phyloP scores from a whole-genome alignment of 2,888 invertebrate species.

The Harpagoxenus sublaevis region DNA sequence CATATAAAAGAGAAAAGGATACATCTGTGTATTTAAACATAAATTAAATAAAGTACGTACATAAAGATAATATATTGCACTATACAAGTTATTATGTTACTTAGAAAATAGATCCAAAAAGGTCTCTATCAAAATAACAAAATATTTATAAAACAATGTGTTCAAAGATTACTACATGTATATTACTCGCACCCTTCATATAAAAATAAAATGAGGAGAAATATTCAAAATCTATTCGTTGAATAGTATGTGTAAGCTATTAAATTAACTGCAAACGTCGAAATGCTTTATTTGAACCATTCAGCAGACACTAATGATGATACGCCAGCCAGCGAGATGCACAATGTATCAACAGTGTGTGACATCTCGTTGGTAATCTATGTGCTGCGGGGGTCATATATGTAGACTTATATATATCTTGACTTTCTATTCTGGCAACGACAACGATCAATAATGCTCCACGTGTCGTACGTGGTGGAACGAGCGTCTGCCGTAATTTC shows the following conservation, averaged over 20 bases:
- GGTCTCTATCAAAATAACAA: not conserved
- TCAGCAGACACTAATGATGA: constrained; percentile 36
- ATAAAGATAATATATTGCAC: not conserved
- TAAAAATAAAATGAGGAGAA: not conserved
- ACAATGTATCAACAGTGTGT: constrained; percentile 60
- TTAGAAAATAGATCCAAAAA: not conserved
- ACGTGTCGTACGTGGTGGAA: constrained; percentile 63
- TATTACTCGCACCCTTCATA: not conserved
- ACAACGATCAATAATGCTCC: constrained; percentile 75
- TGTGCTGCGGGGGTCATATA: constrained; percentile 2
- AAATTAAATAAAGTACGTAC: not conserved
- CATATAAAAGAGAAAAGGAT: not conserved
- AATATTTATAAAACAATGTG: constrained; percentile 10
- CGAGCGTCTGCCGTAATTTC: constrained; percentile 65
- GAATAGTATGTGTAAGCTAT: not conserved
- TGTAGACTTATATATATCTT: constrained; percentile 38
- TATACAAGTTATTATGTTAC: not conserved
- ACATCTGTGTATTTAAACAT: not conserved
- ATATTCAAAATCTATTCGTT: not conserved
- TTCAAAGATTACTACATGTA: not conserved
- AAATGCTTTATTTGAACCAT: constrained; percentile 33
- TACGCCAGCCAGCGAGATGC: constrained; percentile 7
- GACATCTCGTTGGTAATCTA: constrained; percentile 28
- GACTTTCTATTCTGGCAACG: constrained; percentile 73
- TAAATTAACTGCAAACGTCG: not conserved